phyloP scores from a whole-genome alignment of 2,113 vertebrate genomes.

The Eptesicus fuscus region DNA sequence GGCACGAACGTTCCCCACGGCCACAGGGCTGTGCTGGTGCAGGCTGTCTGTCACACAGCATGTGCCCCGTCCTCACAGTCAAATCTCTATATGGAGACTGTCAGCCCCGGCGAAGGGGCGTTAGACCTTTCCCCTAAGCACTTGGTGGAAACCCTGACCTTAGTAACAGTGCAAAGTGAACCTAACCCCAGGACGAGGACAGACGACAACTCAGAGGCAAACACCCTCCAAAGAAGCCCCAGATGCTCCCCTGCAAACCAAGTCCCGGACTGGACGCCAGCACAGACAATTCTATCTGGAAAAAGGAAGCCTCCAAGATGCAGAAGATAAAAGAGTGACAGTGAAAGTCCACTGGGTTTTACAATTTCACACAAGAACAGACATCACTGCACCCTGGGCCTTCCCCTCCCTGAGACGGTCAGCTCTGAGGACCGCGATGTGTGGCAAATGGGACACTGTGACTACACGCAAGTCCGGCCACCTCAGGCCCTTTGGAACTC shows the following conservation, averaged over 20 bases:
- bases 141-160: background rate
- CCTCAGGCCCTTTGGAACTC: background rate
- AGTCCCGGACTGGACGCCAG: background rate
- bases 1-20: background rate
- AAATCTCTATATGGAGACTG: background rate
- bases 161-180: background rate
- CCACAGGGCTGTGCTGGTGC: background rate
- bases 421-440: background rate
- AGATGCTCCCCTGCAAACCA: background rate
- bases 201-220: background rate
- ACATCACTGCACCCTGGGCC: background rate
- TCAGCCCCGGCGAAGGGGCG: background rate
- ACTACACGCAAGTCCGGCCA: too few species aligned
- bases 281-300: background rate
- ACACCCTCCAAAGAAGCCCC: background rate
- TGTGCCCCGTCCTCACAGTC: background rate
- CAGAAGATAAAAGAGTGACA: background rate
- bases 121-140: background rate
- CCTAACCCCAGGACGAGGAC: fast-evolving
- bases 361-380: background rate
- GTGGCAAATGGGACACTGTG: fast-evolving
- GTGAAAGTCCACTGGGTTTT: background rate
- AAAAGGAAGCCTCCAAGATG: background rate
- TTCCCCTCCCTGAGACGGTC: background rate
- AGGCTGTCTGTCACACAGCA: background rate